Conservation (phyloP, 2,888 invertebrate species). For the Drosophila stalkeri region DNA sequence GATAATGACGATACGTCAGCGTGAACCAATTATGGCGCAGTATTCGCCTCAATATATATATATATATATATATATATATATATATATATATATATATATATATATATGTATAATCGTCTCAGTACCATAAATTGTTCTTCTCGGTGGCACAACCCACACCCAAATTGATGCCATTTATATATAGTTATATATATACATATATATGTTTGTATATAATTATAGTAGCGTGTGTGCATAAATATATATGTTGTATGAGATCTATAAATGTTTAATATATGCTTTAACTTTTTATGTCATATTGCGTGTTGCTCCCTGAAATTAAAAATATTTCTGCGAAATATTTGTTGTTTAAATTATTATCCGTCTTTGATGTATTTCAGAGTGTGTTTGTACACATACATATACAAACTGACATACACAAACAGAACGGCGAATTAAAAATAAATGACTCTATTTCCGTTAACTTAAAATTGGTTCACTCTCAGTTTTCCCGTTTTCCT, state of each 20-base stretch:
- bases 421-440: constrained; percentile 11
- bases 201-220: constrained; percentile 41
- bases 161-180: constrained; percentile 54
- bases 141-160: constrained; percentile 69
- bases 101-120: constrained; percentile 11
- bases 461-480: constrained; percentile 24
- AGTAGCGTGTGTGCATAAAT: constrained; percentile 27
- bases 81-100: constrained; percentile 1
- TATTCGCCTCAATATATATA: constrained; percentile 33
- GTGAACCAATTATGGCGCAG: constrained; percentile 77
- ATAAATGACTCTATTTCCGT: constrained; percentile 49
- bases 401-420: neutral
- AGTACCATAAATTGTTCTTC: constrained; percentile 64
- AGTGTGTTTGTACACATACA: constrained; percentile 16
- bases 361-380: constrained; percentile 47
- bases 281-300: constrained; percentile 24
- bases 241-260: constrained; percentile 11
- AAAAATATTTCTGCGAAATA: constrained; percentile 5
- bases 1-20: constrained; percentile 48
- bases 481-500: constrained; percentile 18
- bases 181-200: constrained; percentile 17
- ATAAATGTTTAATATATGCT: constrained; percentile 16
- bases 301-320: constrained; percentile 15
- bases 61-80: constrained; percentile 1
- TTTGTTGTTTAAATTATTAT: constrained; percentile 29